Conservation (phyloP, 2,888 invertebrate genomes). For the Caenorhabditis parvicauda region DNA sequence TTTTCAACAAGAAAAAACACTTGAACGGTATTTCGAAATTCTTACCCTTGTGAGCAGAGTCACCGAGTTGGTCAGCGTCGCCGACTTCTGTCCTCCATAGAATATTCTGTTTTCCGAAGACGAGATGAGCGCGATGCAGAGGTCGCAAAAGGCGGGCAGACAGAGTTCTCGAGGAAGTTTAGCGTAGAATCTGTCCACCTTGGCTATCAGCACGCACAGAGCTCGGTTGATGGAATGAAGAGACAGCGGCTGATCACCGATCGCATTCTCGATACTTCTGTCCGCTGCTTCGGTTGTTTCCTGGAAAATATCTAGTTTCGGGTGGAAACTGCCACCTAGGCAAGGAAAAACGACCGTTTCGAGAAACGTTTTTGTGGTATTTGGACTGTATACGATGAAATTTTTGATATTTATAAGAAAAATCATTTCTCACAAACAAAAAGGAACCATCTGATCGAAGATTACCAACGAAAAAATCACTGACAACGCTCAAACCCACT, state of each 20-base stretch:
- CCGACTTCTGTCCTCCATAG: conserved; percentile 42
- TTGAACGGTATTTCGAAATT: not conserved
- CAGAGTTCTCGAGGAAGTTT: conserved; percentile 84
- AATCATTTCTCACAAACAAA: too few species aligned
- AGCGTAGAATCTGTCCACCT: conserved; percentile 83
- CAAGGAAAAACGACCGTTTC: too few species aligned
- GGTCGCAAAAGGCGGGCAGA: conserved; percentile 79
- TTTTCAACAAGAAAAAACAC: too few species aligned
- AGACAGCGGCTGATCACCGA: conserved; percentile 30
- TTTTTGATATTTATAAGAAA: too few species aligned
- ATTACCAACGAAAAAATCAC: too few species aligned
- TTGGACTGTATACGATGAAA: too few species aligned
- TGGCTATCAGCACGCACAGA: conserved; percentile 83
- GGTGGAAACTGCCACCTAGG: too few species aligned
- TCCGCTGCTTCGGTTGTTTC: conserved; percentile 23
- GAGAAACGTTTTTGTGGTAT: too few species aligned
- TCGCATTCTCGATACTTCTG: conserved; percentile 32
- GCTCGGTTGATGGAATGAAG: conserved; percentile 69
- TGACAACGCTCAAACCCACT: too few species aligned
- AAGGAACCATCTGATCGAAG: too few species aligned
- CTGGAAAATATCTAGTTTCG: conserved; percentile 11
- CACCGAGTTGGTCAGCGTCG: conserved; percentile 35
- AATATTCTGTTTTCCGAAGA: conserved; percentile 80
- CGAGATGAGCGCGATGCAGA: conserved; percentile 78
- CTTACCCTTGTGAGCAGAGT: conserved; percentile 27